Conservation (phyloP, 2,113 vertebrate species). For the Callaeas wilsoni region DNA sequence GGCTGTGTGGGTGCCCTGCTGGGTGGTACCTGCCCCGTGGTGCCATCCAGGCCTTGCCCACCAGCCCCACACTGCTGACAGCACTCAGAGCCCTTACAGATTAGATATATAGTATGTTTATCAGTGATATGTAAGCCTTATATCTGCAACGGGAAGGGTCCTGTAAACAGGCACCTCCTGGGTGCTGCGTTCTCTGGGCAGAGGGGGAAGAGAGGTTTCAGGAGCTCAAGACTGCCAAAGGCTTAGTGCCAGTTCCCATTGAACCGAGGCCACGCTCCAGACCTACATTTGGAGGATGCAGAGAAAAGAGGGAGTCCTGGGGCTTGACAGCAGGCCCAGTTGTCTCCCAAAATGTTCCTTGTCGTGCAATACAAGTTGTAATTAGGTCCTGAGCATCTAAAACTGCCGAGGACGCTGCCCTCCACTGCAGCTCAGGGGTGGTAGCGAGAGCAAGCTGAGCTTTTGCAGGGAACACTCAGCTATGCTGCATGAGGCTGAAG, state of each 20-base stretch:
- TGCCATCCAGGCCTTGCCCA: fast-evolving
- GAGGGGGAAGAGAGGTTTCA: neutral
- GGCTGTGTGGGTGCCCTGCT: fast-evolving
- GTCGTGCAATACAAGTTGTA: neutral
- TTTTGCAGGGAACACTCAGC: neutral
- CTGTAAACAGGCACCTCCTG: neutral
- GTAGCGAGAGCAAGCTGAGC: neutral
- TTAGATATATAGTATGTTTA: fast-evolving
- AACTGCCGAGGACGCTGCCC: neutral
- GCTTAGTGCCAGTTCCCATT: neutral
- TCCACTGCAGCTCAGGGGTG: neutral
- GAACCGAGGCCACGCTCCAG: fast-evolving
- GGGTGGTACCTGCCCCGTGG: neutral
- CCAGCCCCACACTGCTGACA: neutral
- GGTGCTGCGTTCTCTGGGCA: neutral
- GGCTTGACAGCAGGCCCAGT: neutral
- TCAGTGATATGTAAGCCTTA: neutral
- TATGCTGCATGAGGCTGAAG: neutral
- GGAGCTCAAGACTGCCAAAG: neutral
- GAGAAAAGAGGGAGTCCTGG: neutral
- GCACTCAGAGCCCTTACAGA: neutral
- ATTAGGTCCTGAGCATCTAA: neutral
- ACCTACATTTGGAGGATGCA: neutral
- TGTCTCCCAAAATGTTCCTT: neutral
- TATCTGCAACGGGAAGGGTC: neutral